These are phyloP conservation scores for Agriotes lineatus DNA, from an alignment of 2,888 invertebrate genomes.

Conservation along the genomic window DNA sequence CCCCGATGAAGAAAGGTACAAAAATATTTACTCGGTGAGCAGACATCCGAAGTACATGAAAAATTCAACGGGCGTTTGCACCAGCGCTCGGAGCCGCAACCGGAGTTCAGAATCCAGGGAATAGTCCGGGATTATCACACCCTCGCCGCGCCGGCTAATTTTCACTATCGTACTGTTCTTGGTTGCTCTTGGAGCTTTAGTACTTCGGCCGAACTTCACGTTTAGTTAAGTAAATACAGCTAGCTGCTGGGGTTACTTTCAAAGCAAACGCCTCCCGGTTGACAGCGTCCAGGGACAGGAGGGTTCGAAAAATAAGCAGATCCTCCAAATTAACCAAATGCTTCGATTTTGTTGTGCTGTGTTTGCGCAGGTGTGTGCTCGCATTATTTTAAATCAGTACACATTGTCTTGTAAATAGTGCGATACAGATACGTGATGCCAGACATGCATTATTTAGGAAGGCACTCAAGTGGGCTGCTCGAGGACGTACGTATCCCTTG, in stretches of 20 bases:
- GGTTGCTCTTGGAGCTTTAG: slow-evolving; percentile 13
- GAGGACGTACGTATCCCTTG: no score
- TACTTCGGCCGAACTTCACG: slow-evolving; percentile 3
- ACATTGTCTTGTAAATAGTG: no score
- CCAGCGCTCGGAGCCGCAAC: slow-evolving; percentile 5
- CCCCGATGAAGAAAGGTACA: slow-evolving; percentile 3
- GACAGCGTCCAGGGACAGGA: no score
- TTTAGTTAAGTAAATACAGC: slow-evolving; percentile 18
- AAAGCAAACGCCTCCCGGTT: no score
- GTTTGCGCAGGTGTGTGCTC: no score
- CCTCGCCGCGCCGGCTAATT: slow-evolving; percentile 12
- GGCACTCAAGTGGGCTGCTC: no score
- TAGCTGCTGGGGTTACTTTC: background rate
- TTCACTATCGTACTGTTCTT: slow-evolving; percentile 19
- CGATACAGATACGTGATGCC: no score
- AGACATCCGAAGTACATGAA: slow-evolving; percentile 12
- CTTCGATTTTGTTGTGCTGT: no score
- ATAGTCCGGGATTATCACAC: slow-evolving; percentile 17
- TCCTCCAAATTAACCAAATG: no score
- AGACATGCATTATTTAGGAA: no score
- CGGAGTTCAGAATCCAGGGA: slow-evolving; percentile 13
- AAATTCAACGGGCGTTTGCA: slow-evolving; percentile 19
- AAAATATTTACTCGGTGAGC: background rate
- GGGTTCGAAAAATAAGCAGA: no score
- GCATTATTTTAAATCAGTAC: no score